Percentiles rank a stretch among this genome's conserved stretches.
These are phyloP conservation scores for Aspiorhynchus laticeps DNA, from an alignment of 2,113 vertebrate genomes.

Conservation along the genomic window DNA sequence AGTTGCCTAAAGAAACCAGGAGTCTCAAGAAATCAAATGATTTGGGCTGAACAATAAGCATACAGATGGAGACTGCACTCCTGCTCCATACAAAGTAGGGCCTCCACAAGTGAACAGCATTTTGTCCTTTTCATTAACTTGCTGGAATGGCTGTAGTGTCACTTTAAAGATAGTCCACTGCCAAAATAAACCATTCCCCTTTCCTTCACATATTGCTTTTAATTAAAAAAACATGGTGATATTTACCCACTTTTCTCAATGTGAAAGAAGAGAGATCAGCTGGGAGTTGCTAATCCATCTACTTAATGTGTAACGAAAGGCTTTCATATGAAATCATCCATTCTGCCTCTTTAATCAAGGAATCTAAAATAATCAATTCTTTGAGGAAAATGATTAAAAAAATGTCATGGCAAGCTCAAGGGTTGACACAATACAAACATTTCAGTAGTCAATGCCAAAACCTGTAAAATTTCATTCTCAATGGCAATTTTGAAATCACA, in stretches of 20 bases:
- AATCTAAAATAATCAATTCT: conserved; percentile 61
- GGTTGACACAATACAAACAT: background rate
- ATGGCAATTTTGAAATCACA: background rate
- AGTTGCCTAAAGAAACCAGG: conserved; percentile 23
- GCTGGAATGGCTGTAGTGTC: conserved; percentile 45
- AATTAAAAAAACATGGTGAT: conserved; percentile 62
- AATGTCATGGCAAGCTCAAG: background rate
- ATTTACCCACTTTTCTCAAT: conserved; percentile 62
- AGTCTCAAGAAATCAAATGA: conserved; percentile 60
- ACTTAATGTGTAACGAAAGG: conserved; percentile 67
- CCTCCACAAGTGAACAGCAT: conserved; percentile 31
- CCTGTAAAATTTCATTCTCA: background rate
- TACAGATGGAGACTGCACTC: conserved; percentile 49
- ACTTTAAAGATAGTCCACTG: conserved; percentile 43
- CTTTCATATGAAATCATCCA: conserved; percentile 62
- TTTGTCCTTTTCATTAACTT: conserved; percentile 55
- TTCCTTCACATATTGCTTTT: conserved; percentile 51
- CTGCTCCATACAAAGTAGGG: conserved; percentile 42
- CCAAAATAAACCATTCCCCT: conserved; percentile 54
- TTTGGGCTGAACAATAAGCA: conserved; percentile 52
- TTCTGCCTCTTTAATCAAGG: conserved; percentile 65
- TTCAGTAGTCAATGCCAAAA: background rate
- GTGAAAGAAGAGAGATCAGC: conserved; percentile 57
- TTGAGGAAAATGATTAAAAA: conserved; percentile 53
- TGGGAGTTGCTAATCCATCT: conserved; percentile 64